Base-by-base conservation (phyloP, 2,888 invertebrate genomes). In the Pheosia gnoma region DNA sequence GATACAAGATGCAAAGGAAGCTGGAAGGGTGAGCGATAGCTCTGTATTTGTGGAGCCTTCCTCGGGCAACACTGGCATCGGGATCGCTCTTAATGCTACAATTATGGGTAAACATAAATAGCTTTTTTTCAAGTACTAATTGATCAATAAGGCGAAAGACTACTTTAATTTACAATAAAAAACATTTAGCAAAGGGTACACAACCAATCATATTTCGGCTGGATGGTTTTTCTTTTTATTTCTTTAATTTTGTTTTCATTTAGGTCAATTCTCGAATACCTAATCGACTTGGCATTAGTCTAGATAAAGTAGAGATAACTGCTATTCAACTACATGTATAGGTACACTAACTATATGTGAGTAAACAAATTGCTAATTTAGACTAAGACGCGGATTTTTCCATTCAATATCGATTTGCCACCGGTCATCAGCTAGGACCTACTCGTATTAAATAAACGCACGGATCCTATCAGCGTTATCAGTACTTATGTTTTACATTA, bases 11-110 rank as follows among this genome's bases (percentile, higher is more conserved):
- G 99, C 99, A 0, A 98, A 98, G 88, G 94, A 94, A 57, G 93
- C 94, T 58, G 98, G 98, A 2, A 82, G 95, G 1, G 91, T 99
- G 5, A 96, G 97, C 79, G 97, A 97, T 0, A 98, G 98, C 0
- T 96, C 97, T 0, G 85, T 89, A 11, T 95, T 99, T 58, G 98
- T 98, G 70, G 99, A 99, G 85, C 98, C 99, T 0, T 98, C 99
- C 0, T 99, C 98, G 10, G 96, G 96, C 55, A 96, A 88, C 62
- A 87, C 96, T 67, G 98, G 98, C 63, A 98, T 99, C 83, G 99
- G 98, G 43, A 87, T 99, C 66, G 99, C 99, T 0, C 94, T 99
- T 89, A 97, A 97, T 53, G 96, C 97, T 59, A 97, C 98, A 25
- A 97, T 98, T 7, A 73, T 73, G 68, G 85, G 85, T 83, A 71